phyloP scores from a whole-genome alignment of 2,113 vertebrate species.

The Stercorarius parasiticus region DNA sequence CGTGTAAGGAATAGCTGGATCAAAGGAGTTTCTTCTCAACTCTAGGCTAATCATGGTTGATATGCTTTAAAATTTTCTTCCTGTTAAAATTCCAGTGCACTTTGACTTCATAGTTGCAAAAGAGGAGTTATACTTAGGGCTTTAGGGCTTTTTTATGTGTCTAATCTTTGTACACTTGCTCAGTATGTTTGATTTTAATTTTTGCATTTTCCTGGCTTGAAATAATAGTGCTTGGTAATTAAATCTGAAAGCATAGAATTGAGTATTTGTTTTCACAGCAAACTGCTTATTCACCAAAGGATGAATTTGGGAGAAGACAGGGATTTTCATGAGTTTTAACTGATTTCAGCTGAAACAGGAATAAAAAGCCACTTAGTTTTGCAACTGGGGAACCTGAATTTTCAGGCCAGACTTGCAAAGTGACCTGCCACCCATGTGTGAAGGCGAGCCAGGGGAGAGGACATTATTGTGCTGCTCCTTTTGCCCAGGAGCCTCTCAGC shows the following conservation, averaged over 20 bases:
- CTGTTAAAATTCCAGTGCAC: not conserved
- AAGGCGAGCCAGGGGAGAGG: not conserved
- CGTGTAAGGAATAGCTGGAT: not conserved
- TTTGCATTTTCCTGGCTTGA: not conserved
- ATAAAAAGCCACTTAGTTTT: not conserved
- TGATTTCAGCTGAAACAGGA: not conserved
- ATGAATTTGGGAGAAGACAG: not conserved
- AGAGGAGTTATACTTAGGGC: not conserved
- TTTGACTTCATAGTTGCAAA: not conserved
- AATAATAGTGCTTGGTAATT: not conserved
- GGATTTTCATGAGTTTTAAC: not conserved
- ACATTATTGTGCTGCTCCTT: not conserved
- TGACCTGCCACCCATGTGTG: not conserved
- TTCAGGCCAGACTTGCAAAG: not conserved
- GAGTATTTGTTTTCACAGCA: not conserved
- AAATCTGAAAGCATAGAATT: not conserved
- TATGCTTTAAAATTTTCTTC: not conserved
- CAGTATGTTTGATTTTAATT: not conserved
- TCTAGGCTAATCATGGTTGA: not conserved
- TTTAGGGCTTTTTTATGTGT: not conserved
- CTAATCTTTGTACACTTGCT: not conserved
- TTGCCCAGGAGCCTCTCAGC: not conserved
- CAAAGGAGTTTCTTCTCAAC: not conserved
- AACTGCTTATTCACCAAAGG: not conserved
- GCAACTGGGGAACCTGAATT: not conserved